Percentiles rank a stretch among this genome's conserved stretches.
phyloP scores from a whole-genome alignment of 2,797 vertebrate genomes.

The Xiphorhynchus erythropygius region DNA sequence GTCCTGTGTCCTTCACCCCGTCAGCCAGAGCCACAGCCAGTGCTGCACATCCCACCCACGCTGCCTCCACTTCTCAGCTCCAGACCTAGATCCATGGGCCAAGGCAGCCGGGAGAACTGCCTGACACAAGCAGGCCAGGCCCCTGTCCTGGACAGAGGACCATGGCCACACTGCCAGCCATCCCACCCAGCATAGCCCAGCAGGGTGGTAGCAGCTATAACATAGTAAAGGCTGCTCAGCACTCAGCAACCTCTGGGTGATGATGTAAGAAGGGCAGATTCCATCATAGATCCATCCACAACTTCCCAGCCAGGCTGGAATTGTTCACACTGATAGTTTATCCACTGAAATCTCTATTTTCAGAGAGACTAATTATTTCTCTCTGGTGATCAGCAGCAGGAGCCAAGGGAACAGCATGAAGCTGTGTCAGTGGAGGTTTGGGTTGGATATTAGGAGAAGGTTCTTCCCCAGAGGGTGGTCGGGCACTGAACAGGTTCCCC shows the following conservation, averaged over 20 bases:
- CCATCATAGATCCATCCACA: fast-evolving
- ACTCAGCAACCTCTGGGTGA: not conserved
- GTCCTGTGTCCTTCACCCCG: fast-evolving
- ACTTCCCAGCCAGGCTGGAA: not conserved
- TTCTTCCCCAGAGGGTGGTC: not conserved
- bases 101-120: not conserved
- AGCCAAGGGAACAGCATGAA: not conserved
- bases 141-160: not conserved
- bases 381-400: not conserved
- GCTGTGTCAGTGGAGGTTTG: not conserved
- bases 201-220: fast-evolving
- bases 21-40: not conserved
- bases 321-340: not conserved
- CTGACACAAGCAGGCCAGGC: fast-evolving
- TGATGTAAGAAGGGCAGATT: not conserved
- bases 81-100: fast-evolving
- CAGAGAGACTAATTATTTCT: not conserved
- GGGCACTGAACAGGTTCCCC: not conserved
- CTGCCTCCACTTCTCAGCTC: not conserved
- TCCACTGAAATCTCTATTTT: not conserved
- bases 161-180: fast-evolving
- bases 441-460: not conserved
- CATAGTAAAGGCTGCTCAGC: not conserved
- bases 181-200: not conserved
- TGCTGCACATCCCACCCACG: not conserved